Conservation (phyloP, 2,113 vertebrate genomes). For the Addax nasomaculatus region DNA sequence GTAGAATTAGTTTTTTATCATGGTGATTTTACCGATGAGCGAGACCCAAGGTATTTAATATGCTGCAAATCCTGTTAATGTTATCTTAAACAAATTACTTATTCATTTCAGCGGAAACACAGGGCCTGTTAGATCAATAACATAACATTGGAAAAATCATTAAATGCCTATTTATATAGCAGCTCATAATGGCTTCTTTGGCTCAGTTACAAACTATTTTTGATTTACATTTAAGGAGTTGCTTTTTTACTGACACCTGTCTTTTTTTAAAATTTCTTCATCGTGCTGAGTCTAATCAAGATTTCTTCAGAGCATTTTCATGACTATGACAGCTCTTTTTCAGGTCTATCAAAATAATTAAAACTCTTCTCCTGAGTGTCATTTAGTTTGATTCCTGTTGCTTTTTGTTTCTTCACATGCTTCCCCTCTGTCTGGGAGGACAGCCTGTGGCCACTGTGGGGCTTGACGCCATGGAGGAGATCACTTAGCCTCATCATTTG, state of each 20-base stretch:
- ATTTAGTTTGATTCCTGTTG: not conserved
- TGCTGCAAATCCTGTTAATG: slow-evolving; percentile 16
- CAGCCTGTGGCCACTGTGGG: not conserved
- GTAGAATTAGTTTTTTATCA: not conserved
- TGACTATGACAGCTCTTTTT: slow-evolving; percentile 11
- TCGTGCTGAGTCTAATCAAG: not conserved
- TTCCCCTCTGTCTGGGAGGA: not conserved
- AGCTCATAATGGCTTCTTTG: slow-evolving; percentile 44
- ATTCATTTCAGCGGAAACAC: slow-evolving; percentile 35
- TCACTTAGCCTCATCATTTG: not conserved
- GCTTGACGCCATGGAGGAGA: not conserved
- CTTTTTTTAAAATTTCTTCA: not conserved
- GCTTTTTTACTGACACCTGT: slow-evolving; percentile 38
- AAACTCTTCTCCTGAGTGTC: not conserved
- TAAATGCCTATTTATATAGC: slow-evolving; percentile 62
- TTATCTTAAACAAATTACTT: slow-evolving; percentile 59
- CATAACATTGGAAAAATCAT: slow-evolving; percentile 49
- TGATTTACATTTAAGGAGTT: slow-evolving; percentile 38
- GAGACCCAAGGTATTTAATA: not conserved
- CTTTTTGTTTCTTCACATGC: not conserved
- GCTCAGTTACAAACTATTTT: slow-evolving; percentile 39
- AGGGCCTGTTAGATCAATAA: slow-evolving; percentile 49
- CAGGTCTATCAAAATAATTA: not conserved
- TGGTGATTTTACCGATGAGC: not conserved
- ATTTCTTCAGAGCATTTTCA: not conserved